phyloP scores from a whole-genome alignment of 2,888 invertebrate species.

The Drosophila ustulata region DNA sequence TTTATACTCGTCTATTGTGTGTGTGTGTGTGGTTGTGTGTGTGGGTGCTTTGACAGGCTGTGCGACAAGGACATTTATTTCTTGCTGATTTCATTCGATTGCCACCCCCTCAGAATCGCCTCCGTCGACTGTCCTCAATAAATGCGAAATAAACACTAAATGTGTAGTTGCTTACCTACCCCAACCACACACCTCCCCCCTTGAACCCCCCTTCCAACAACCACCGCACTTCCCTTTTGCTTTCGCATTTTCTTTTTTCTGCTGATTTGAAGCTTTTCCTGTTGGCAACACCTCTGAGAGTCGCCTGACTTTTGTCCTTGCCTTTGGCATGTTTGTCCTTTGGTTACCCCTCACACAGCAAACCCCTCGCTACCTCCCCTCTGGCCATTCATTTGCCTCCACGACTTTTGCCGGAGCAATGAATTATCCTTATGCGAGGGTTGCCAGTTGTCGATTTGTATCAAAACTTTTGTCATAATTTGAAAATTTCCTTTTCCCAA shows the following conservation, averaged over 20 bases:
- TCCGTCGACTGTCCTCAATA: conserved; percentile 64
- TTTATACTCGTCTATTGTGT: conserved; percentile 66
- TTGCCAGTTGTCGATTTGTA: conserved; percentile 28
- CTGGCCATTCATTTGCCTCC: not conserved
- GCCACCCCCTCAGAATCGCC: conserved; percentile 11
- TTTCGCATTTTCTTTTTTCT: conserved; percentile 45
- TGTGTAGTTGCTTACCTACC: conserved; percentile 64
- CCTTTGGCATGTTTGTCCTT: conserved; percentile 75
- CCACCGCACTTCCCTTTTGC: conserved; percentile 8
- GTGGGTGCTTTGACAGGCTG: conserved; percentile 60
- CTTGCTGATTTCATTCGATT: conserved; percentile 77
- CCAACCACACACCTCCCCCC: conserved; percentile 1
- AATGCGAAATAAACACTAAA: conserved; percentile 80
- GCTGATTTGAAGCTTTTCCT: conserved; percentile 77
- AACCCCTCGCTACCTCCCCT: not conserved
- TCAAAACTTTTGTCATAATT: conserved; percentile 28
- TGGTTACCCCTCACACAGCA: conserved; percentile 13
- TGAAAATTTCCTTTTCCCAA: conserved; percentile 12
- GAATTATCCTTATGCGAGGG: conserved; percentile 55
- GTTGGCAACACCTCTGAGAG: conserved; percentile 75
- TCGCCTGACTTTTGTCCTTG: conserved; percentile 72
- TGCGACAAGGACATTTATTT: conserved; percentile 75
- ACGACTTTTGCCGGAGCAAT: conserved; percentile 26
- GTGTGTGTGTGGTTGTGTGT: conserved; percentile 5
- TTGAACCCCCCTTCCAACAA: not conserved